Evolutionary conservation across 2,888 invertebrate genomes (phyloP).

Genomic region (Fragum fragum): DNA sequence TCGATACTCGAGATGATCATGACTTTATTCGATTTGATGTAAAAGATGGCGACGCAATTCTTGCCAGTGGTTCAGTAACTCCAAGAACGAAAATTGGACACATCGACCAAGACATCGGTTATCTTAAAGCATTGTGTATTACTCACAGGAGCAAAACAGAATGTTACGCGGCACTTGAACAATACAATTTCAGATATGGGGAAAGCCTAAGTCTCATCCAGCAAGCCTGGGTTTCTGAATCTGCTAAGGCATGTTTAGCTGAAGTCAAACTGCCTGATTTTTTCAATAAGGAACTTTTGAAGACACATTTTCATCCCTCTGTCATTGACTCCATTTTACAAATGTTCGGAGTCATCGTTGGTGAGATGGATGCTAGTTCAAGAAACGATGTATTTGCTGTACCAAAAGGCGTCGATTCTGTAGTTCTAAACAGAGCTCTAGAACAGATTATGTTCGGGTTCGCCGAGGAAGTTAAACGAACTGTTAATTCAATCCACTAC

Average conservation of each 20-base stretch:
- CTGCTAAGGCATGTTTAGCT: conserved; percentile 58
- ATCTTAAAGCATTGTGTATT: conserved; percentile 26
- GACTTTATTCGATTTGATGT: background rate
- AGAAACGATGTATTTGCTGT: conserved; percentile 37
- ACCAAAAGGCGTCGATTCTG: conserved; percentile 53
- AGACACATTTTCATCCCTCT: conserved; percentile 66
- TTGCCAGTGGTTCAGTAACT: conserved; percentile 5
- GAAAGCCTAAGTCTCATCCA: conserved; percentile 34
- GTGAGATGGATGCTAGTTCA: background rate
- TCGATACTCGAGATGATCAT: background rate
- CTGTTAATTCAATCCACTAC: conserved; percentile 47
- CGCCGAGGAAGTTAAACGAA: conserved; percentile 52
- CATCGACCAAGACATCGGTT: conserved; percentile 21
- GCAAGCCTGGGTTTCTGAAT: conserved; percentile 38
- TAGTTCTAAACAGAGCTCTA: conserved; percentile 49
- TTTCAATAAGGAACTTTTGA: conserved; percentile 48
- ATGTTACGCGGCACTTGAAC: conserved; percentile 33
- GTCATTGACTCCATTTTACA: conserved; percentile 69
- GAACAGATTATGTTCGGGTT: conserved; percentile 63
- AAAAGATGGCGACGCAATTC: background rate
- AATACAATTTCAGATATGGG: conserved; percentile 50
- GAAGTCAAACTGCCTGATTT: conserved; percentile 50
- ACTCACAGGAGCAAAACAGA: conserved; percentile 12
- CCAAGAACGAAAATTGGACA: background rate
- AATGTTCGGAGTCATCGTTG: conserved; percentile 53